Evolutionary conservation across 2,888 invertebrate species (phyloP).

Genomic region (Hemistola chrysoprasaria): DNA sequence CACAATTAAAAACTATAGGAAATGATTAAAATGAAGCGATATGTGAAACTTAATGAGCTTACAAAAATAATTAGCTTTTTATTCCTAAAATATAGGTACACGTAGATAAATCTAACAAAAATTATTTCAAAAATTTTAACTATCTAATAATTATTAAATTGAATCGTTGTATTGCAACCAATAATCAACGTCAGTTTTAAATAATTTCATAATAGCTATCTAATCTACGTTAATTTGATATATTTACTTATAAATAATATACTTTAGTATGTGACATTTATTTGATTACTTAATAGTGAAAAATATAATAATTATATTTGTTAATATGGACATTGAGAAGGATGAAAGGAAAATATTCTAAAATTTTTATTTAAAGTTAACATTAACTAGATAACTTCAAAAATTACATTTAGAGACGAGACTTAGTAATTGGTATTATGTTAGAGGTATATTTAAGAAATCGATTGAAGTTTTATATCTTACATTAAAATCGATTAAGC

Average conservation of each 20-base stretch:
- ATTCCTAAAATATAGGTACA: conserved; percentile 2
- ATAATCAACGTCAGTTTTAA: conserved; percentile 7
- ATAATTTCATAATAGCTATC: conserved; percentile 23
- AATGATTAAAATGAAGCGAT: not conserved
- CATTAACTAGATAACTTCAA: conserved; percentile 8
- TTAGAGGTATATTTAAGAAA: conserved; percentile 7
- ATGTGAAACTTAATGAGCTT: not conserved
- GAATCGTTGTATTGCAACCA: conserved; percentile 12
- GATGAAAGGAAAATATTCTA: conserved; percentile 8
- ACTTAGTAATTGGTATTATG: conserved; percentile 7
- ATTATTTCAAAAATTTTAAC: not conserved
- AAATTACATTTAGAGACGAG: conserved; percentile 11
- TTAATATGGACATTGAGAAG: conserved; percentile 12
- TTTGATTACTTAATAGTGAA: too few relatives aligned
- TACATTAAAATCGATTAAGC: conserved; percentile 27
- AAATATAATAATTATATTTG: not conserved
- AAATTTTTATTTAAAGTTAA: not conserved
- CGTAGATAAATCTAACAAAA: not conserved
- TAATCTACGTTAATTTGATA: conserved; percentile 25
- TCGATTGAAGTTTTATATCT: conserved; percentile 4
- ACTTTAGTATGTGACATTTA: not conserved
- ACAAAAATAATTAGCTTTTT: conserved; percentile 1
- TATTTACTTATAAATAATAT: conserved; percentile 15
- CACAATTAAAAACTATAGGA: not conserved
- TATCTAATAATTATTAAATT: not conserved